Evolutionary conservation across 2,113 vertebrate genomes (phyloP), one percentile per base, ranked within the genome.

Genomic region (Grallaria varia): DNA sequence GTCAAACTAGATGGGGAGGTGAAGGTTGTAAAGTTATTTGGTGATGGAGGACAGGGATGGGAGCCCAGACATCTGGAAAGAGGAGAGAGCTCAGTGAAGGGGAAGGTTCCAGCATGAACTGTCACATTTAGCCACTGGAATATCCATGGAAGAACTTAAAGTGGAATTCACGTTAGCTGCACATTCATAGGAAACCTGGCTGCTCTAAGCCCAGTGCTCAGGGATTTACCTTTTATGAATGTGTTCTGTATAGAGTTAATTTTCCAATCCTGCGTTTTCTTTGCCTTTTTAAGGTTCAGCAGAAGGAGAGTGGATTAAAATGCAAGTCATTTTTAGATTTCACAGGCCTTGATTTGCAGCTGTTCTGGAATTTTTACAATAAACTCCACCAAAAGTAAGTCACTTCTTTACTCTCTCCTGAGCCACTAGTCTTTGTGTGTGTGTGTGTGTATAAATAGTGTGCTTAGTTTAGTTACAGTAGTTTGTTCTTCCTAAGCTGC

Each of bases 351-450:
- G 98, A 98, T 94, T 97, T 99, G 83, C 96, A 97, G 84, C 98
- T 99, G 69, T 99, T 99, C 96, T 99, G 99, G 99, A 98, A 97
- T 94, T 99, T 99, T 97, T 99, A 99, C 96, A 99, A 92, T 93
- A 99, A 99, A 98, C 98, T 99, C 95, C 98, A 98, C 96, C 97
- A 98, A 96, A 98, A 98, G 99, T 99, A 98, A 93, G 98, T 97
- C 20, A n/a, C 33, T 98, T 98, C 98, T 93, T 81, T 18, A 10
- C 39, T 79, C 56, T 66, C 74, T 73, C 66, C 14, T 58, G 62
- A 71, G 75, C 64, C 82, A 40, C 64, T 77, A 16, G 72, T 74
- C 74, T 83, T 8, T 66, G 30, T 72, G 71, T 71, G 35, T 72
- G 71, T 71, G 35, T 58, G 31, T 77, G 45, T 80, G 22, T 59